Evolutionary conservation across 2,797 vertebrate species (phyloP).

Genomic region (Arctocebus calabarensis): DNA sequence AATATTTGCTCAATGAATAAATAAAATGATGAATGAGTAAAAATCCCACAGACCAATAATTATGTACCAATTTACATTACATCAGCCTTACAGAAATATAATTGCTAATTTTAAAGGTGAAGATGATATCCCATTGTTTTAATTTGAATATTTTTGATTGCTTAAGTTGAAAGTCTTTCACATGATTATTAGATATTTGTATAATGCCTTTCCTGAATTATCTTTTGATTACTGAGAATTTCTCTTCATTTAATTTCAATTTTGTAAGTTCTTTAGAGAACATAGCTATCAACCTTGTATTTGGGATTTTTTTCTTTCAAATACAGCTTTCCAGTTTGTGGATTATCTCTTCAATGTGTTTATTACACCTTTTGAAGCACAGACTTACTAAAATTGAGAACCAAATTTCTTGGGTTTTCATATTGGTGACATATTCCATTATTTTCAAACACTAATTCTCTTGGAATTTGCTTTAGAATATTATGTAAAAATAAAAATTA

Average conservation of each 20-base stretch:
- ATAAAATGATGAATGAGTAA: conserved; percentile 48
- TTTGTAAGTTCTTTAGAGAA: conserved; percentile 36
- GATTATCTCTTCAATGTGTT: conserved; percentile 58
- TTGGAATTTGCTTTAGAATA: conserved; percentile 12
- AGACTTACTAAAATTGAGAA: conserved; percentile 63
- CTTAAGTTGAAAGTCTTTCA: conserved; percentile 13
- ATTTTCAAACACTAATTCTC: conserved; percentile 28
- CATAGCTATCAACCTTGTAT: conserved; percentile 60
- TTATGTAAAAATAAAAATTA: background rate
- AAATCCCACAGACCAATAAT: background rate
- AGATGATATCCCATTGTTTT: conserved; percentile 53
- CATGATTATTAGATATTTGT: conserved; percentile 52
- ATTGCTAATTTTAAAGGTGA: conserved; percentile 54
- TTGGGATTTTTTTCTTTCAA: conserved; percentile 45
- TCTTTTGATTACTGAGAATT: conserved; percentile 48
- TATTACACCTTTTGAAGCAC: conserved; percentile 34
- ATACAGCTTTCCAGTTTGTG: conserved; percentile 66
- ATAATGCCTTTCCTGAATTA: conserved; percentile 63
- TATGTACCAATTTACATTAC: conserved; percentile 35
- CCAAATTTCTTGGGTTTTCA: conserved; percentile 32
- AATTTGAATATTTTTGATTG: conserved; percentile 56
- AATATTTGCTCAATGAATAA: conserved; percentile 26
- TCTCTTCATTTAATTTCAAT: conserved; percentile 63
- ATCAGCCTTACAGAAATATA: conserved; percentile 3
- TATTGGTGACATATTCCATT: background rate